Evolutionary conservation across 2,113 vertebrate species (phyloP).

Genomic region (Myrmophylax atrothorax): DNA sequence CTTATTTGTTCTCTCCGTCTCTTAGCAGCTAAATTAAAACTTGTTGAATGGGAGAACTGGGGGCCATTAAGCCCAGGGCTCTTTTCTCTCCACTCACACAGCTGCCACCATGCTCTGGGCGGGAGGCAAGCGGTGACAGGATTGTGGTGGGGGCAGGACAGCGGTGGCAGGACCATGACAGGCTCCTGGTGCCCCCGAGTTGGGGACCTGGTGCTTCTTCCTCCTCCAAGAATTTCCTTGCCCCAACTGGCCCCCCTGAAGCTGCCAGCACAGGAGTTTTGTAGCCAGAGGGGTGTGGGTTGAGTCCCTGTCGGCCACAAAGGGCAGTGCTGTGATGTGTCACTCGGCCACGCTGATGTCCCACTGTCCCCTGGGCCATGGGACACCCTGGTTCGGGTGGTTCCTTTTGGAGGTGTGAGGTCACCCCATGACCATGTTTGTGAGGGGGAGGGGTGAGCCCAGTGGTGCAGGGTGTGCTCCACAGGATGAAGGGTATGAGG

Average conservation of each 20-base stretch:
- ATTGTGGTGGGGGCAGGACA: fast-evolving
- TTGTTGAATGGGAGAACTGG: neutral
- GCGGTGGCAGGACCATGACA: fast-evolving
- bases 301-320: fast-evolving
- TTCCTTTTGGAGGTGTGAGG: neutral
- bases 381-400: fast-evolving
- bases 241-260: fast-evolving
- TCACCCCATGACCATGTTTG: fast-evolving
- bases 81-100: neutral
- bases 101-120: fast-evolving
- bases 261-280: neutral
- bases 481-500: neutral
- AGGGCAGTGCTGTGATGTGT: neutral
- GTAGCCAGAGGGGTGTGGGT: neutral
- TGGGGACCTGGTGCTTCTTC: neutral
- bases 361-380: fast-evolving
- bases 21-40: constrained; percentile 62
- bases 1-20: constrained; percentile 60
- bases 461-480: no score
- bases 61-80: neutral
- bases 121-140: neutral
- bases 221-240: neutral
- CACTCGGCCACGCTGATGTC: neutral
- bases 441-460: neutral
- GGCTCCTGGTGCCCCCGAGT: neutral